Percentiles rank a stretch among this genome's conserved stretches.
Conservation (phyloP, 2,113 vertebrate genomes). For the Corythoichthys haematopterus region DNA sequence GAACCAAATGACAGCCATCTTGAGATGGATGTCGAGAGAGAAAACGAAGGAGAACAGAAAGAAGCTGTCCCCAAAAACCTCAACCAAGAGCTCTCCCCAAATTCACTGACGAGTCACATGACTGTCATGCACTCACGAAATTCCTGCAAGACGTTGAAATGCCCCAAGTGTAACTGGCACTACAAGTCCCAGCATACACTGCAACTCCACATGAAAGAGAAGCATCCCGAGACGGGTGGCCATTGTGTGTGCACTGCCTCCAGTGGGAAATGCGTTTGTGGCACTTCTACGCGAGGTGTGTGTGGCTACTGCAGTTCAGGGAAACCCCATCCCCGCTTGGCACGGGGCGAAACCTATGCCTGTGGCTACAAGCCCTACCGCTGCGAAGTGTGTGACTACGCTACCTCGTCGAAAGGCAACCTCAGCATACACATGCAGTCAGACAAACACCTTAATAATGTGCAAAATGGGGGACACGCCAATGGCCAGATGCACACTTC, state of each 20-base stretch:
- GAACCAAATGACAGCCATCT: conserved; percentile 89
- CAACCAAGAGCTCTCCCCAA: conserved; percentile 70
- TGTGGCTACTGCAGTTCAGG: conserved; percentile 91
- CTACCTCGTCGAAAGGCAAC: conserved; percentile 99
- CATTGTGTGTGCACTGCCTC: conserved; percentile 59
- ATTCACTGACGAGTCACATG: conserved; percentile 90
- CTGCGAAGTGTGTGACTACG: conserved; percentile 98
- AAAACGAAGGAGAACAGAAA: conserved; percentile 79
- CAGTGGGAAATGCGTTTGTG: conserved; percentile 64
- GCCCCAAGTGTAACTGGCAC: conserved; percentile 99
- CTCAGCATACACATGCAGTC: conserved; percentile 99
- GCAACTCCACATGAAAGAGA: conserved; percentile 99
- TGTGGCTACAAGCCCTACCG: conserved; percentile 99
- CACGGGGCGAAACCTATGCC: conserved; percentile 95
- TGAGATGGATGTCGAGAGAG: conserved; percentile 58
- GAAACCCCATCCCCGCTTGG: conserved; percentile 92
- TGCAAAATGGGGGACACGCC: conserved; percentile 84
- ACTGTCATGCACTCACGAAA: conserved; percentile 98
- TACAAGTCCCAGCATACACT: conserved; percentile 99
- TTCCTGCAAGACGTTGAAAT: conserved; percentile 99
- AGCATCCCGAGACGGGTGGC: conserved; percentile 89
- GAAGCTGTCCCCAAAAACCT: conserved; percentile 71
- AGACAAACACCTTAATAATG: conserved; percentile 98
- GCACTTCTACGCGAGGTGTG: conserved; percentile 59
- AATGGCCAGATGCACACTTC: conserved; percentile 62